phyloP scores from a whole-genome alignment of 2,888 invertebrate species.

The Agriopis leucophaearia region DNA sequence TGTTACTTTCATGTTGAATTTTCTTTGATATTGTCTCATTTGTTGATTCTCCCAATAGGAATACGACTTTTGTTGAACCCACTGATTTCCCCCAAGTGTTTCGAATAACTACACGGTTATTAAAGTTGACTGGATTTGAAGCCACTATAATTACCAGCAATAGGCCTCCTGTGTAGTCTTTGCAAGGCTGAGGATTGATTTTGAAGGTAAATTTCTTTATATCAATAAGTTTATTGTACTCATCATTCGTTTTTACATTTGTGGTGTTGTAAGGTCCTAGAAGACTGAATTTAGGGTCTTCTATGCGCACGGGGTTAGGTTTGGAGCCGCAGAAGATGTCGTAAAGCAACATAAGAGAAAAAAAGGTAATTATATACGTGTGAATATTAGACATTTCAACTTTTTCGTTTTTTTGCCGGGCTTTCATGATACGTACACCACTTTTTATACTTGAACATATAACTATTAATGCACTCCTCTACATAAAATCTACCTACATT shows the following conservation, averaged over 20 bases:
- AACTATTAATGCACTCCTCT: background rate
- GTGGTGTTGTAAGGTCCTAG: slow-evolving; percentile 62
- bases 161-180: slow-evolving; percentile 69
- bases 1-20: slow-evolving; percentile 84
- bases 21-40: slow-evolving; percentile 57
- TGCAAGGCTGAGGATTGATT: slow-evolving; percentile 86
- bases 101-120: slow-evolving; percentile 89
- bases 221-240: slow-evolving; percentile 80
- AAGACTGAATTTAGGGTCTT: slow-evolving; percentile 61
- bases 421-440: background rate
- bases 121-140: slow-evolving; percentile 89
- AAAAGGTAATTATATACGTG: slow-evolving; percentile 53
- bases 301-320: slow-evolving; percentile 48
- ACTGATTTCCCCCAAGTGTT: slow-evolving; percentile 90
- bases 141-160: slow-evolving; percentile 89
- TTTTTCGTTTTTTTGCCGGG: slow-evolving; percentile 38
- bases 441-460: background rate
- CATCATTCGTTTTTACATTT: slow-evolving; percentile 52
- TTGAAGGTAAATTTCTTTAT: slow-evolving; percentile 88
- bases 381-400: slow-evolving; percentile 58
- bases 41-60: slow-evolving; percentile 87
- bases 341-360: slow-evolving; percentile 53
- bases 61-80: slow-evolving; percentile 87
- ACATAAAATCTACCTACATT: too few relatives aligned
- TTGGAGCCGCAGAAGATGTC: slow-evolving; percentile 52